These are phyloP conservation scores for Brenthis hecate DNA, from an alignment of 2,888 invertebrate genomes.

Conservation along the genomic window DNA sequence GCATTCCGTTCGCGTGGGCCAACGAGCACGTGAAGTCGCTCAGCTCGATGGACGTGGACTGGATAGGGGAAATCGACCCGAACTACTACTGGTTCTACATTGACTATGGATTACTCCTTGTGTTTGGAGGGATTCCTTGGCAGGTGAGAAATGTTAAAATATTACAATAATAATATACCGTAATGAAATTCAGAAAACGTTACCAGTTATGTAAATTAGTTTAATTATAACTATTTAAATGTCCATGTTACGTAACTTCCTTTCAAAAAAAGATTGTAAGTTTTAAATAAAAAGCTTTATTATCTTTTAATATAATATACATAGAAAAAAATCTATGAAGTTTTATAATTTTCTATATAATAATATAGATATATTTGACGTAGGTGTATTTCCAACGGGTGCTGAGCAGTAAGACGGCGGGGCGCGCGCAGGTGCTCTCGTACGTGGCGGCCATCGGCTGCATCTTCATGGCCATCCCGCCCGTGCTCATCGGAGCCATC, in stretches of 20 bases:
- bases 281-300: too few species aligned
- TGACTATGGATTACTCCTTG: constrained; percentile 93
- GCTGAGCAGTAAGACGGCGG: constrained; percentile 96
- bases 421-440: constrained; percentile 95
- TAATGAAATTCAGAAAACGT: background rate
- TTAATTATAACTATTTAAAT: background rate
- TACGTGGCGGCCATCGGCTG: constrained; percentile 98
- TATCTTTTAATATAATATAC: too few species aligned
- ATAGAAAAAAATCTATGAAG: too few species aligned
- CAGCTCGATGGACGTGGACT: constrained; percentile 91
- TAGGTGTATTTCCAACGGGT: constrained; percentile 99
- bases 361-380: background rate
- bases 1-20: constrained; percentile 97
- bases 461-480: constrained; percentile 98
- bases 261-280: too few species aligned
- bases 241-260: background rate
- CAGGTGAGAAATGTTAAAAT: constrained; percentile 82
- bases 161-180: background rate
- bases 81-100: constrained; percentile 91
- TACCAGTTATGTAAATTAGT: too few species aligned
- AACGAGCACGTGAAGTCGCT: constrained; percentile 93
- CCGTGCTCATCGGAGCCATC: constrained; percentile 97
- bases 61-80: constrained; percentile 91
- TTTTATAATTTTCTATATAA: too few species aligned
- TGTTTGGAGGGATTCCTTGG: constrained; percentile 99